phyloP scores from a whole-genome alignment of 1,140 invertebrate genomes.

The Papilio xuthus region DNA sequence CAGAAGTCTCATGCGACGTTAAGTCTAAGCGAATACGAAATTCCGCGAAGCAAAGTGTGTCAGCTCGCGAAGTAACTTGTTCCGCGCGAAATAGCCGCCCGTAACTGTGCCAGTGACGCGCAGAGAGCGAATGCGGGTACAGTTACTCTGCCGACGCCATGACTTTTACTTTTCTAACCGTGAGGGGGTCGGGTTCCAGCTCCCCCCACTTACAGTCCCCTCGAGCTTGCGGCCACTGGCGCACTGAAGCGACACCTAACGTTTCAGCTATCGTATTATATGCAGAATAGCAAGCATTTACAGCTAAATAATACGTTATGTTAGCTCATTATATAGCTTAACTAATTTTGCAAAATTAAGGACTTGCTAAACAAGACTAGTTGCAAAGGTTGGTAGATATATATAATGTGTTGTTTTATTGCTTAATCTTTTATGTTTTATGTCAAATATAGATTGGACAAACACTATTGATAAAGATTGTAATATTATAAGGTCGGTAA shows the following conservation, averaged over 20 bases:
- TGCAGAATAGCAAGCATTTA: neutral
- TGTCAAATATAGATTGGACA: too few relatives aligned
- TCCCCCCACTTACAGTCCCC: slow-evolving; percentile 32
- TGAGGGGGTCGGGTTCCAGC: neutral
- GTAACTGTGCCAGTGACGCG: slow-evolving; percentile 51
- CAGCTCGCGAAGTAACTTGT: slow-evolving; percentile 3
- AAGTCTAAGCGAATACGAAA: slow-evolving; percentile 23
- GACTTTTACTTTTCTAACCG: slow-evolving; percentile 62
- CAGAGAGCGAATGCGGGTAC: slow-evolving; percentile 59
- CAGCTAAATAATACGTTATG: neutral
- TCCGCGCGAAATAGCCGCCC: slow-evolving; percentile 32
- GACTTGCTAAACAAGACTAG: too few relatives aligned
- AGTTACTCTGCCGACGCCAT: slow-evolving; percentile 49
- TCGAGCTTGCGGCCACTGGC: slow-evolving; percentile 11
- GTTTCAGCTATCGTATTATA: slow-evolving; percentile 15
- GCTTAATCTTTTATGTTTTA: too few relatives aligned
- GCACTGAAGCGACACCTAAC: neutral
- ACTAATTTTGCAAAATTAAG: neutral
- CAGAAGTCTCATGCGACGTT: neutral
- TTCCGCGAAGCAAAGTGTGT: slow-evolving; percentile 31
- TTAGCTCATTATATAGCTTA: neutral
- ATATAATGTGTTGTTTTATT: too few relatives aligned
- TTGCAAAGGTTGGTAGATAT: too few relatives aligned
- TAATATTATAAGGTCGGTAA: too few relatives aligned
- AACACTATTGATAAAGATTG: too few relatives aligned